Evolutionary conservation across 2,888 invertebrate species (phyloP).

Genomic region (Aethes cnicana): DNA sequence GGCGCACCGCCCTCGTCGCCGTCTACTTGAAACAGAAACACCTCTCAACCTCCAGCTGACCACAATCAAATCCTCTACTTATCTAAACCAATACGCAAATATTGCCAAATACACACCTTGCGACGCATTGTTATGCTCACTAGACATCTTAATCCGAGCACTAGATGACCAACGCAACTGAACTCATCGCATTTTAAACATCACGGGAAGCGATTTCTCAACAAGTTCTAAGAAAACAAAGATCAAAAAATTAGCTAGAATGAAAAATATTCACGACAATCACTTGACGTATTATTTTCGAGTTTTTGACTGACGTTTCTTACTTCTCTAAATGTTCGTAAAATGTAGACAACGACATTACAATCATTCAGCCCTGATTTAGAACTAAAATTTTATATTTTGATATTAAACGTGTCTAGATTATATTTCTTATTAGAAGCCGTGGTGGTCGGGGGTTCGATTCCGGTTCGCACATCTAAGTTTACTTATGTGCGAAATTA

Average conservation of each 20-base stretch:
- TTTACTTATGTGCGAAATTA: no score
- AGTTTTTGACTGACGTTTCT: slow-evolving; percentile 19
- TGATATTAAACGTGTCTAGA: background rate
- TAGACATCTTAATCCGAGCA: slow-evolving; percentile 55
- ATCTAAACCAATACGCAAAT: slow-evolving; percentile 33
- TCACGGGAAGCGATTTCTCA: slow-evolving; percentile 9
- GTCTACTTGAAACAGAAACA: slow-evolving; percentile 76
- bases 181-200: slow-evolving; percentile 19
- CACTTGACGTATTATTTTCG: slow-evolving; percentile 27
- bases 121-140: slow-evolving; percentile 52
- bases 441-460: no score
- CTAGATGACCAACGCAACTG: slow-evolving; percentile 24
- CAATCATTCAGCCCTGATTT: background rate
- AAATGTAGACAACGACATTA: background rate
- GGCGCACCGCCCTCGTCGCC: slow-evolving; percentile 50
- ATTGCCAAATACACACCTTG: slow-evolving; percentile 66
- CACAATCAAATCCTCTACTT: slow-evolving; percentile 45
- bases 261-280: slow-evolving; percentile 23
- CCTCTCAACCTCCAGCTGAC: slow-evolving; percentile 63
- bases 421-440: no score
- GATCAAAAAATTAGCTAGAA: slow-evolving; percentile 16
- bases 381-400: background rate
- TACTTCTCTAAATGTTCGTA: slow-evolving; percentile 6
- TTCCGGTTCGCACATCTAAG: no score
- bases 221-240: slow-evolving; percentile 15